Conservation (phyloP, 2,888 invertebrate species). For the Hydriomena furcata region DNA sequence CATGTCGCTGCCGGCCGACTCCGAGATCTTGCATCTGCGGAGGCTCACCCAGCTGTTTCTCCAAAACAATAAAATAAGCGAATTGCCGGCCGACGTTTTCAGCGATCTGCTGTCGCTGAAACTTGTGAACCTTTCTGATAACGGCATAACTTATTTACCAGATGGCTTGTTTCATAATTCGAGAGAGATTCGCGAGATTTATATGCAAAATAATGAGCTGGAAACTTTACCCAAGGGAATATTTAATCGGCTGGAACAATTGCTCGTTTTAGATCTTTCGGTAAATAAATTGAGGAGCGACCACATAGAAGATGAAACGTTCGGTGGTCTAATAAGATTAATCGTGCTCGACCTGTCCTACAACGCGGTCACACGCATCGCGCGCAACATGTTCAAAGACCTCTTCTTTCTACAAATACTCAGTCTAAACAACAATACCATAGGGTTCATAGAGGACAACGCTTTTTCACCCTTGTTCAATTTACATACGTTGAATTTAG, state of each 20-base stretch:
- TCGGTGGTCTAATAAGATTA: slow-evolving; percentile 92
- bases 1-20: slow-evolving; percentile 88
- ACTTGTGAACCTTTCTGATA: slow-evolving; percentile 93
- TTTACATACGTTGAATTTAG: slow-evolving; percentile 93
- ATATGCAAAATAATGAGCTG: slow-evolving; percentile 93
- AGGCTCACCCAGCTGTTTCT: slow-evolving; percentile 91
- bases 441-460: slow-evolving; percentile 92
- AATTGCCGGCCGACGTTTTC: slow-evolving; percentile 90
- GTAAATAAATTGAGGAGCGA: slow-evolving; percentile 93
- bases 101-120: slow-evolving; percentile 90
- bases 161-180: slow-evolving; percentile 91
- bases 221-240: slow-evolving; percentile 92
- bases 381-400: slow-evolving; percentile 93
- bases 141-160: slow-evolving; percentile 91
- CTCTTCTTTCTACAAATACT: slow-evolving; percentile 94
- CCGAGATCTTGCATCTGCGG: slow-evolving; percentile 89
- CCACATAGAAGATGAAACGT: slow-evolving; percentile 93
- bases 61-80: slow-evolving; percentile 92
- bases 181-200: slow-evolving; percentile 91
- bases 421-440: slow-evolving; percentile 92
- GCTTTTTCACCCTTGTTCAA: slow-evolving; percentile 94
- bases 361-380: slow-evolving; percentile 91
- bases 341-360: slow-evolving; percentile 94
- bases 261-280: slow-evolving; percentile 93
- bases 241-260: slow-evolving; percentile 92